A percentile compares a stretch with the other conserved stretches of the same genome.
Evolutionary conservation across 1,140 invertebrate genomes (phyloP).

Genomic region (Bombyx mandarina): DNA sequence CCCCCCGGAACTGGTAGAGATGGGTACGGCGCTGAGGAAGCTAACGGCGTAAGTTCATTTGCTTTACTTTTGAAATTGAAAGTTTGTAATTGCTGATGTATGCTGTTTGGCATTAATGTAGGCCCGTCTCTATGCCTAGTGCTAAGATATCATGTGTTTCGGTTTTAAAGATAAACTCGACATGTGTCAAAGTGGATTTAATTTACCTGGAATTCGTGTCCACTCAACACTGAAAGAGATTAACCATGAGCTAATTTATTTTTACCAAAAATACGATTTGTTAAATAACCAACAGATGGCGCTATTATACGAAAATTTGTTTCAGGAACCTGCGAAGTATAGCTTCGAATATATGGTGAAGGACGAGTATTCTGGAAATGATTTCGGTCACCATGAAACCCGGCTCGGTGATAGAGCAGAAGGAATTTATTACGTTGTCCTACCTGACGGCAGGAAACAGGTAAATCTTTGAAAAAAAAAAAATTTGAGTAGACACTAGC

Average conservation of each 20-base stretch:
- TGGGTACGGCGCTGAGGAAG: slow-evolving; percentile 32
- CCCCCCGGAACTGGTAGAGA: slow-evolving; percentile 27
- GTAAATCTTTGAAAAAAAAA: slow-evolving; percentile 23
- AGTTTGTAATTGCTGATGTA: too few species aligned
- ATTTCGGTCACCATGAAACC: slow-evolving; percentile 81
- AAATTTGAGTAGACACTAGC: too few species aligned
- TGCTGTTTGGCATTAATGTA: too few species aligned
- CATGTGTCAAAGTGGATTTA: too few species aligned
- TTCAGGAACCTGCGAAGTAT: slow-evolving; percentile 77
- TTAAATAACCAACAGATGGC: too few species aligned
- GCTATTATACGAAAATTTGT: slow-evolving; percentile 2
- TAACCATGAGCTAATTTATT: too few species aligned
- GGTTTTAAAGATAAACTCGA: too few species aligned
- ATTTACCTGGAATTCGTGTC: too few species aligned
- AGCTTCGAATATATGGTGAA: slow-evolving; percentile 82
- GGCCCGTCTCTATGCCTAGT: too few species aligned
- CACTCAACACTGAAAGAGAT: too few species aligned
- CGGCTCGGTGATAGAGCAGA: slow-evolving; percentile 77
- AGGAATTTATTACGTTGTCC: slow-evolving; percentile 80
- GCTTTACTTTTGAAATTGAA: background rate
- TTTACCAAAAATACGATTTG: too few species aligned
- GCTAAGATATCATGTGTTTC: too few species aligned
- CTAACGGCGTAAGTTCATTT: slow-evolving; percentile 30
- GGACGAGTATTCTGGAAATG: slow-evolving; percentile 78
- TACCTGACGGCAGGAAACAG: slow-evolving; percentile 84